A percentile compares a stretch with the other conserved stretches of the same genome.
Conservation (phyloP, 2,797 vertebrate genomes). For the Macropus fuliginosus region DNA sequence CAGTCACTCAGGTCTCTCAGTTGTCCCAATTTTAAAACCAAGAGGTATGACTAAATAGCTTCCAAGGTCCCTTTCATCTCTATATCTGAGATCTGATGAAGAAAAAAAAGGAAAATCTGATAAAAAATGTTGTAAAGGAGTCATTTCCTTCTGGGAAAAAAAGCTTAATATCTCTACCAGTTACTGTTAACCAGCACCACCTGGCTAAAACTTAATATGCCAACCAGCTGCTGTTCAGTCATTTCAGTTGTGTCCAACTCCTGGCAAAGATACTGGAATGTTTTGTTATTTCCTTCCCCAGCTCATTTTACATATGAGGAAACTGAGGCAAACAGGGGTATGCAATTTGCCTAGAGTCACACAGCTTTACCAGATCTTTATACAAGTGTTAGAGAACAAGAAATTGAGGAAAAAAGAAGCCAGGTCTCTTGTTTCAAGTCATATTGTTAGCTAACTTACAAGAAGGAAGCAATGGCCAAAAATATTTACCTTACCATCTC, state of each 20-base stretch:
- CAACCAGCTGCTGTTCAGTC: not conserved
- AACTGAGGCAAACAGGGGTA: not conserved
- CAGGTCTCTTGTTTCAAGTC: conserved; percentile 6
- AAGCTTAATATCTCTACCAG: conserved; percentile 26
- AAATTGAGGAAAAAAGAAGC: conserved; percentile 56
- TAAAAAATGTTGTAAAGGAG: conserved; percentile 8
- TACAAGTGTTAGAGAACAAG: conserved; percentile 31
- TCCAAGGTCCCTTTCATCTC: not conserved
- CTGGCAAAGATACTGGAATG: not conserved
- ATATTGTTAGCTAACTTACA: conserved; percentile 16
- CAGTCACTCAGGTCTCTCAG: not conserved
- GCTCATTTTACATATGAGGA: not conserved
- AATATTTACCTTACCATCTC: not conserved
- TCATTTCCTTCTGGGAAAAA: conserved; percentile 37
- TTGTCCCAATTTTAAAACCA: not conserved
- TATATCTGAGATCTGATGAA: conserved; percentile 30
- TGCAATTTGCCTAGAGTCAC: not conserved
- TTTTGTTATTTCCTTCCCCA: not conserved
- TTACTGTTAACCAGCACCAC: not conserved
- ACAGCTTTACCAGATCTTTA: not conserved
- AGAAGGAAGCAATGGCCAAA: conserved; percentile 26
- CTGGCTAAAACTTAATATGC: not conserved
- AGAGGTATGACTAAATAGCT: conserved; percentile 21
- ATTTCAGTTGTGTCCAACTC: not conserved
- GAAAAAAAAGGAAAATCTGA: conserved; percentile 53